A percentile compares a stretch with the other conserved stretches of the same genome.
Evolutionary conservation across 2,113 vertebrate species (phyloP).

Genomic region (Nycticryphes semicollaris): DNA sequence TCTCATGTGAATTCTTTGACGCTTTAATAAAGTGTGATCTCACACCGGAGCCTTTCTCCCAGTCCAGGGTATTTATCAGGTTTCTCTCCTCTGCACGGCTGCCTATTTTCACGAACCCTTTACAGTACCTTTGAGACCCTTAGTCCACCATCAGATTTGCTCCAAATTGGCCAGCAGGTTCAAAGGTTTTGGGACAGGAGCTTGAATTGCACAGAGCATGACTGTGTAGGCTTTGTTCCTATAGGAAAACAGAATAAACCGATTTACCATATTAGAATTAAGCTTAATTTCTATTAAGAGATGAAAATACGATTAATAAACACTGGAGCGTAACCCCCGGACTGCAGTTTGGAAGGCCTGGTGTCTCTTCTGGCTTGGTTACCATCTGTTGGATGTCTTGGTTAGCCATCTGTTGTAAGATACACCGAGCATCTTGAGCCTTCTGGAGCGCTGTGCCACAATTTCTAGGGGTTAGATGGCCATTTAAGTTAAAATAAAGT

Average conservation of each 20-base stretch:
- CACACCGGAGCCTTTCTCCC: not conserved
- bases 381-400: not conserved
- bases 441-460: not conserved
- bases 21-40: conserved; percentile 35
- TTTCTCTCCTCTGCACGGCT: not conserved
- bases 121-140: not conserved
- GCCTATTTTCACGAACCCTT: not conserved
- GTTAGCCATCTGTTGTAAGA: not conserved
- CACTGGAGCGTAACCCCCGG: not conserved
- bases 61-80: not conserved
- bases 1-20: not conserved
- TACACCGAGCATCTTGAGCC: not conserved
- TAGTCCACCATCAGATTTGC: not conserved
- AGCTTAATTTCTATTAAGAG: not conserved
- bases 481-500: not conserved
- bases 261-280: not conserved
- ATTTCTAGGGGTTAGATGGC: not conserved
- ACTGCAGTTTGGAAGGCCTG: not conserved
- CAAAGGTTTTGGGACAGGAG: not conserved
- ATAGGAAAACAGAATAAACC: not conserved
- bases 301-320: not conserved
- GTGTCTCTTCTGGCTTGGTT: not conserved
- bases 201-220: not conserved
- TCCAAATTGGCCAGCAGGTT: not conserved
- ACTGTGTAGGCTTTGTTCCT: not conserved